Evolutionary conservation across 2,888 invertebrate species (phyloP).

Genomic region (Syrphus vitripennis): DNA sequence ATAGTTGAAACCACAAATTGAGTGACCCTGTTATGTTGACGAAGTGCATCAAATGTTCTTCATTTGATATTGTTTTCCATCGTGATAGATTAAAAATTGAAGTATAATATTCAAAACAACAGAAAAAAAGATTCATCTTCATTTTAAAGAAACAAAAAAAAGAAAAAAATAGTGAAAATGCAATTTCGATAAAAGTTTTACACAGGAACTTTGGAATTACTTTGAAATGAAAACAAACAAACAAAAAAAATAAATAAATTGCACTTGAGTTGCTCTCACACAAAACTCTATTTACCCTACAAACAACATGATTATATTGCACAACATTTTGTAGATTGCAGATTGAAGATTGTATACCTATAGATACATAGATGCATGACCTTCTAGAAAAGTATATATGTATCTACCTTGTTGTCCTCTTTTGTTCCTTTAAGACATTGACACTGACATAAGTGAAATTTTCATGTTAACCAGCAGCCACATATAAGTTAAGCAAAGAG

Average conservation of each 20-base stretch:
- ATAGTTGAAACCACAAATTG: too few species aligned
- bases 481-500: not conserved
- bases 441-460: slow-evolving; percentile 16
- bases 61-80: too few species aligned
- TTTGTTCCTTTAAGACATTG: not conserved
- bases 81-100: too few species aligned
- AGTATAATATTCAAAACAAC: too few species aligned
- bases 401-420: not conserved
- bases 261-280: not conserved
- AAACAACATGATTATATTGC: not conserved
- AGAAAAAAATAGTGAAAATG: not conserved
- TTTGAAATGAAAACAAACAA: not conserved
- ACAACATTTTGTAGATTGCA: not conserved
- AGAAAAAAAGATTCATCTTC: not conserved
- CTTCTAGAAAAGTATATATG: not conserved
- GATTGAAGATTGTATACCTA: too few species aligned
- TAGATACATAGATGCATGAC: not conserved
- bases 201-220: not conserved
- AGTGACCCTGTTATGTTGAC: too few species aligned
- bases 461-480: not conserved
- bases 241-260: not conserved
- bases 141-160: not conserved
- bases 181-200: not conserved
- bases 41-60: too few species aligned
- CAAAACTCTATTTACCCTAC: not conserved